Conservation (phyloP, 2,113 vertebrate species). For the Rhea pennata region DNA sequence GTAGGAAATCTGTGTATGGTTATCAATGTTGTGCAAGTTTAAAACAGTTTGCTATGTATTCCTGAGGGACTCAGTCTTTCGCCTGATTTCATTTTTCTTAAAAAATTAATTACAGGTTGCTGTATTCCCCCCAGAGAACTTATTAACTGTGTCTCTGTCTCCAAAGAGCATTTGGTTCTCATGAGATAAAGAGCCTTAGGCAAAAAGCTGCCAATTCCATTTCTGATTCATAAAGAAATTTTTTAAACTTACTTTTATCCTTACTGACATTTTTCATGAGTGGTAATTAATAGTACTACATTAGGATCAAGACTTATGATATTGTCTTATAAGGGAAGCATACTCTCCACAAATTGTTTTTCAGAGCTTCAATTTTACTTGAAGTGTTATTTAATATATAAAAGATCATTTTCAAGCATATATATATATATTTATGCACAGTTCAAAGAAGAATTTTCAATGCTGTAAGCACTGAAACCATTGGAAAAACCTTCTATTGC, state of each 20-base stretch:
- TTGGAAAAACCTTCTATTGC: background rate
- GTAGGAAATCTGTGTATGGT: background rate
- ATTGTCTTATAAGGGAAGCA: background rate
- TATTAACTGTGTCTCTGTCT: slow-evolving; percentile 48
- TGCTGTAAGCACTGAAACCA: background rate
- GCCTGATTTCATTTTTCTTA: slow-evolving; percentile 37
- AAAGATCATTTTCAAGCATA: background rate
- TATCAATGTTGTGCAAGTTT: background rate
- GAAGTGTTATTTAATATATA: background rate
- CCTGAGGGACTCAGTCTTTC: background rate
- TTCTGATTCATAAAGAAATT: slow-evolving; percentile 16
- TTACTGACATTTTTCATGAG: background rate
- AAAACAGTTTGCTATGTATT: background rate
- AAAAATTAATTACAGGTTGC: slow-evolving; percentile 59
- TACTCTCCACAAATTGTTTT: background rate
- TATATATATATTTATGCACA: background rate
- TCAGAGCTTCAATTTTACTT: background rate
- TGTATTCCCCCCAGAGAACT: slow-evolving; percentile 41
- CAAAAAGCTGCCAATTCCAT: slow-evolving; percentile 45
- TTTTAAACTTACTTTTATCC: background rate
- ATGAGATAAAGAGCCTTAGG: slow-evolving; percentile 9
- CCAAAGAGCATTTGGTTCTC: slow-evolving; percentile 41
- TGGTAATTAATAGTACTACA: background rate
- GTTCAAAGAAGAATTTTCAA: background rate
- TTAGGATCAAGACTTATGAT: background rate